These are phyloP conservation scores for Babylonia areolata DNA, from an alignment of 1,140 invertebrate genomes.

Conservation along the genomic window DNA sequence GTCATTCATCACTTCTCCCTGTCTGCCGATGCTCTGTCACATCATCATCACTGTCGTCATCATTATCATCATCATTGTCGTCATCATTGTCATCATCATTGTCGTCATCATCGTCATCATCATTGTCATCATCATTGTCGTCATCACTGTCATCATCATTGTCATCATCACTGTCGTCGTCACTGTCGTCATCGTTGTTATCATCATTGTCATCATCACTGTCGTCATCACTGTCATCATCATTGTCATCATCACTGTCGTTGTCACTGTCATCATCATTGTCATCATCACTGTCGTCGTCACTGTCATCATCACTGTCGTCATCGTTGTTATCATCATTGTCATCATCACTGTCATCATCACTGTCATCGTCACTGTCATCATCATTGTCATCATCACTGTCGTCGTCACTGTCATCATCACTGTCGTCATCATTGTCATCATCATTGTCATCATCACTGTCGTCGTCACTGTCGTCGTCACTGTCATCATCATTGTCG, in stretches of 20 bases:
- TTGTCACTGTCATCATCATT: background rate
- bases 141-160: slow-evolving; percentile 1
- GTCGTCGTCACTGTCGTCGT: background rate
- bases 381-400: no score
- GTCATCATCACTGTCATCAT: no score
- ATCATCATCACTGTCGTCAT: background rate
- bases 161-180: background rate
- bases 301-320: background rate
- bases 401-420: background rate
- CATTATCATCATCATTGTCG: background rate
- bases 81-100: background rate
- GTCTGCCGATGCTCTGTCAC: no score
- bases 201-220: slow-evolving; percentile 1
- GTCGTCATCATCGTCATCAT: background rate
- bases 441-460: background rate
- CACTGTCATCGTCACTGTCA: no score
- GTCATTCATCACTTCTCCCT: background rate
- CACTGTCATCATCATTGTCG: background rate
- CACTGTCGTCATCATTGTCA: background rate
- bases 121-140: background rate
- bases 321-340: background rate
- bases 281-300: background rate
- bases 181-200: background rate
- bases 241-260: background rate
- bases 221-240: slow-evolving; percentile 5